Percentiles rank a stretch among this genome's conserved stretches.
Evolutionary conservation across 2,797 vertebrate genomes (phyloP).

Genomic region (Crocidura indochinensis): DNA sequence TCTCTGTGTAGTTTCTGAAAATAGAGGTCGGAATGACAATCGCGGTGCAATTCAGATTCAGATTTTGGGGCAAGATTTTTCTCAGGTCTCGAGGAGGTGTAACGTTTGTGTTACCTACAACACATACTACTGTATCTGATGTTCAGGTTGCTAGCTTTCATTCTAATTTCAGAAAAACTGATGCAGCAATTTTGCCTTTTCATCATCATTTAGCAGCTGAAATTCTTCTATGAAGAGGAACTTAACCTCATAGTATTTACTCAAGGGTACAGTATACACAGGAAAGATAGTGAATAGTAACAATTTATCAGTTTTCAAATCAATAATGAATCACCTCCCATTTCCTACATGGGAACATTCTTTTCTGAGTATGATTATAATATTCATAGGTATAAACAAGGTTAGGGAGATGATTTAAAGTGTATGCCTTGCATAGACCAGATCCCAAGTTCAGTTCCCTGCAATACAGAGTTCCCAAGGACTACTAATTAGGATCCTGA

Average conservation of each 20-base stretch:
- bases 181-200: not conserved
- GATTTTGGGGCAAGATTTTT: not conserved
- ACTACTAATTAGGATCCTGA: too few relatives aligned
- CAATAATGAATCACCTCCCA: not conserved
- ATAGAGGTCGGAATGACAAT: constrained; percentile 20
- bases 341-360: too few relatives aligned
- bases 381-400: too few relatives aligned
- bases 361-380: too few relatives aligned
- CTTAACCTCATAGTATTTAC: not conserved
- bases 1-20: constrained; percentile 27
- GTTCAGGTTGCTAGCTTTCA: not conserved
- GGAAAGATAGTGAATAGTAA: not conserved
- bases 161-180: not conserved
- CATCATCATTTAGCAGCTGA: not conserved
- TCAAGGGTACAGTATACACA: not conserved
- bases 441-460: too few relatives aligned
- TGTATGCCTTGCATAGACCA: too few relatives aligned
- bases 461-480: too few relatives aligned
- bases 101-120: too few relatives aligned
- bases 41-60: not conserved
- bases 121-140: not conserved
- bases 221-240: not conserved
- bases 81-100: not conserved
- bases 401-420: too few relatives aligned
- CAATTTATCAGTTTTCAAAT: constrained; percentile 43